Evolutionary conservation across 2,888 invertebrate species (phyloP).

Genomic region (Drosophila meridiana): DNA sequence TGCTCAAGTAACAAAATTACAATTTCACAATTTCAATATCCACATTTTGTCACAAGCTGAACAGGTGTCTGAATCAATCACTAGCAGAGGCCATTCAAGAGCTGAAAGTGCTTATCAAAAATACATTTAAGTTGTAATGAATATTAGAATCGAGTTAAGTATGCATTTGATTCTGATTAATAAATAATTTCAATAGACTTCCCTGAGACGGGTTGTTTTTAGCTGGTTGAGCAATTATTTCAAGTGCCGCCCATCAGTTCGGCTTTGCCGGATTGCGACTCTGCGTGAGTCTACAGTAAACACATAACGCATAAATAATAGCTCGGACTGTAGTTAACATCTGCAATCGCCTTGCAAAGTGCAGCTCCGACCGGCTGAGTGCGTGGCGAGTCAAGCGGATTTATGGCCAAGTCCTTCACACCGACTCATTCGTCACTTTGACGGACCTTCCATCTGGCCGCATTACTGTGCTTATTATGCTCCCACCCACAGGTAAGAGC

Average conservation of each 20-base stretch:
- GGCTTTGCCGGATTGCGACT: neutral
- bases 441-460: constrained; percentile 13
- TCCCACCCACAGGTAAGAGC: constrained; percentile 37
- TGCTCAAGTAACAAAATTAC: fast-evolving
- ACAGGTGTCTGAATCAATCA: too few species aligned
- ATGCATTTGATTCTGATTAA: neutral
- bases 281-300: neutral
- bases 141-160: neutral
- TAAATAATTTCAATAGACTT: neutral
- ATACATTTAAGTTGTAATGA: neutral
- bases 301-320: constrained; percentile 16
- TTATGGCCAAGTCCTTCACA: constrained; percentile 17
- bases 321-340: neutral
- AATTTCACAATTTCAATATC: too few species aligned
- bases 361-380: constrained; percentile 1
- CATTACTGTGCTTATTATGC: constrained; percentile 24
- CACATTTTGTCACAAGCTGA: too few species aligned
- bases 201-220: too few species aligned
- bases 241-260: neutral
- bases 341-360: constrained; percentile 8
- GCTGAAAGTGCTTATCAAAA: neutral
- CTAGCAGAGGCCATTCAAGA: too few species aligned
- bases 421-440: constrained; percentile 16
- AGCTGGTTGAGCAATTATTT: neutral
- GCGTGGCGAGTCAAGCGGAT: constrained; percentile 13